Percentiles rank a stretch among this genome's conserved stretches.
Conservation (phyloP, 2,888 invertebrate genomes). For the Callimorpha dominula region DNA sequence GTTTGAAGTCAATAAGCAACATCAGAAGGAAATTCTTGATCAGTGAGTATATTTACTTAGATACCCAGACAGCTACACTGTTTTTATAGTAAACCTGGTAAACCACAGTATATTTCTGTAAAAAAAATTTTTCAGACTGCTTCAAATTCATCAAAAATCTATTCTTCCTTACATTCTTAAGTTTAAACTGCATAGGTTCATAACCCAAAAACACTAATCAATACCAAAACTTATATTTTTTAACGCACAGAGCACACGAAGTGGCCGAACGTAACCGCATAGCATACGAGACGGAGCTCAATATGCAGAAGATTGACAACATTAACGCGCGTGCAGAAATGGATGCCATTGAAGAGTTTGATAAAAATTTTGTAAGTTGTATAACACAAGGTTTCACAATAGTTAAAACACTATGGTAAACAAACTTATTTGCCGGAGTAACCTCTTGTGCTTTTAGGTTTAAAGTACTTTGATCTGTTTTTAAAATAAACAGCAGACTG, state of each 20-base stretch:
- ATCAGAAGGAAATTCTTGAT: constrained; percentile 74
- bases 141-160: no score
- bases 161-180: no score
- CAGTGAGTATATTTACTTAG: constrained; percentile 65
- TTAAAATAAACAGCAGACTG: not conserved
- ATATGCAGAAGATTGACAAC: constrained; percentile 73
- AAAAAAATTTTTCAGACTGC: no score
- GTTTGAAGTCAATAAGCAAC: constrained; percentile 69
- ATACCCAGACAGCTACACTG: no score
- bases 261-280: constrained; percentile 68
- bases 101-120: no score
- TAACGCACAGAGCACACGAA: constrained; percentile 66
- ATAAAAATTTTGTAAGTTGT: constrained; percentile 70
- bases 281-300: constrained; percentile 72
- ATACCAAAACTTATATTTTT: not conserved
- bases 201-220: not conserved
- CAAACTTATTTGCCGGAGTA: not conserved
- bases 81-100: no score
- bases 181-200: not conserved
- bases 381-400: not conserved
- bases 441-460: not conserved
- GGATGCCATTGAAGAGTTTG: constrained; percentile 70
- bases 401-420: not conserved
- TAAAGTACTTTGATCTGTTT: not conserved
- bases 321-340: constrained; percentile 70